Base-by-base conservation (phyloP, 2,888 invertebrate species). In the Stenchaetothrips biformis region DNA sequence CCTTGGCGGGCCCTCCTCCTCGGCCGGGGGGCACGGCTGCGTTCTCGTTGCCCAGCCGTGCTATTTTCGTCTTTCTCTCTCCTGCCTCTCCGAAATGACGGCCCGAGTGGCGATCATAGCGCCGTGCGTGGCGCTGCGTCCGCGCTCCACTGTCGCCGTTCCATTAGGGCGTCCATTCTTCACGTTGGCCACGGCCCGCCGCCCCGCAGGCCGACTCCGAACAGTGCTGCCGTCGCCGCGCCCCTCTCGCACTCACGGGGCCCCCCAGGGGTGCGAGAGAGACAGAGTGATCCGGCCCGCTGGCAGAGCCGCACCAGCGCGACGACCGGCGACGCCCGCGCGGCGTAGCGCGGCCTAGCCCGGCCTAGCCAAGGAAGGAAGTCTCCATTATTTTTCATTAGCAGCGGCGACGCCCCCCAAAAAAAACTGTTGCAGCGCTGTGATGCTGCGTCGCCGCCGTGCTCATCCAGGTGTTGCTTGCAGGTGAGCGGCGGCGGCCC, bases 331-430 rank as follows among this genome's bases (percentile, higher is more conserved):
- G 37, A 37, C 37, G 37, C 37, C 37, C 37, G 37, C 37, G 37
- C 37, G 37, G 37, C 37, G 37, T 37, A 37, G 37, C 37, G 37
- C 37, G 37, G 37, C 37, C 37, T 4, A 37, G 37, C 37, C 37
- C 37, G 4, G 37, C 37, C 37, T 4, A 37, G 37, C 37, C 37
- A 37, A 37, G 37, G 37, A 37, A 37, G 37, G 37, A 53, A 53
- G 67, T 11, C 21, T 74, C 25, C 67, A 74, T 74, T 74, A 74
- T n/a, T 74, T 74, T 74, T 74, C 67, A 74, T 74, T 74, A 74
- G 21, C 7, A 74, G 67, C 21, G 67, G 25, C 25, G 21, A 74
- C 67, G 67, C 11, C 8, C 21, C 59, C n/a, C n/a, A n/a, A n/a
- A 59, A 37, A 37, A 37, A 37, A 37, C 37, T 37, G 59, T 18